These are phyloP conservation scores for Peromyscus californicus DNA, from an alignment of 2,113 vertebrate genomes.

Conservation along the genomic window DNA sequence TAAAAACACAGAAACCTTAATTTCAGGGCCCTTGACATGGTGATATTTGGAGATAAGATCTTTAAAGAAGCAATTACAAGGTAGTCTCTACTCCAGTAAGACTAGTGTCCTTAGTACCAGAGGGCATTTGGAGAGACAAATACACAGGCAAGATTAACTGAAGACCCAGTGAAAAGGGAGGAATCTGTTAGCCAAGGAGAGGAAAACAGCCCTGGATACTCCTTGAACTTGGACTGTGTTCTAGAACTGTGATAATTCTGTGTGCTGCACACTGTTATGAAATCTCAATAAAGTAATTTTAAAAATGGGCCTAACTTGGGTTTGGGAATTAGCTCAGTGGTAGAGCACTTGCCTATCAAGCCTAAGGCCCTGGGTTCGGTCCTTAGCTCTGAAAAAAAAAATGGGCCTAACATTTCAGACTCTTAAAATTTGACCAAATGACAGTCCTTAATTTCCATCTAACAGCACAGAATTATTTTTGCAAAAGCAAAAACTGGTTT, in stretches of 20 bases:
- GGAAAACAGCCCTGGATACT: neutral
- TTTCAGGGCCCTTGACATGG: neutral
- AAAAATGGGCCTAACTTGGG: neutral
- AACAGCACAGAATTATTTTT: neutral
- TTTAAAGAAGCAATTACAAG: neutral
- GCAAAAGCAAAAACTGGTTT: neutral
- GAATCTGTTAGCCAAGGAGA: neutral
- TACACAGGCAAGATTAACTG: neutral
- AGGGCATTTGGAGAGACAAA: neutral
- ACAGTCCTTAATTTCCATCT: neutral
- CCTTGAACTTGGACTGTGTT: neutral
- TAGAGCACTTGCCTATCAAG: too few species aligned
- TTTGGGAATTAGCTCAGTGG: too few species aligned
- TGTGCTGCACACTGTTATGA: neutral
- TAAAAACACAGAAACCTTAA: neutral
- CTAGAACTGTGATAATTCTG: neutral
- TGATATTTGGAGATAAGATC: neutral
- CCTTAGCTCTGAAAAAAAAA: neutral
- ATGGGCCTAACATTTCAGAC: neutral
- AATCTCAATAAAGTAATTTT: neutral
- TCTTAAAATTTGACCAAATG: neutral
- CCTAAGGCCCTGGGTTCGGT: too few species aligned
- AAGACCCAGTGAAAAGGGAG: neutral
- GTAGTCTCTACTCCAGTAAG: neutral
- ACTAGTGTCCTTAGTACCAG: neutral